phyloP scores from a whole-genome alignment of 2,113 vertebrate genomes.

The Paramisgurnus dabryanus region DNA sequence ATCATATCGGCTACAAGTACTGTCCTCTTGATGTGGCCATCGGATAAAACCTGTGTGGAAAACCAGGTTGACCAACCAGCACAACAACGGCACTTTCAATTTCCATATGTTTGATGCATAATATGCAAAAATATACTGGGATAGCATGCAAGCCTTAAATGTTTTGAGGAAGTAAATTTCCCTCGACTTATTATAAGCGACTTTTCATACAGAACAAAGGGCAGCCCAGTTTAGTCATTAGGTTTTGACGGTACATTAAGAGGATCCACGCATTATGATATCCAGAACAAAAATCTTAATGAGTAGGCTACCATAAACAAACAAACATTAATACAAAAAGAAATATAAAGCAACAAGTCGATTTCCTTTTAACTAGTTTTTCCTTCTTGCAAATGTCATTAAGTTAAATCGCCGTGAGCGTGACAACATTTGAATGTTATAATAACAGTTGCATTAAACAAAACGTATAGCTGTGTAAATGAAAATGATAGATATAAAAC shows the following conservation, averaged over 20 bases:
- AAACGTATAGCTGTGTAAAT: background rate
- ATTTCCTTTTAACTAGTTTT: no score
- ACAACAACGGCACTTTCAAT: background rate
- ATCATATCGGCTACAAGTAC: no score
- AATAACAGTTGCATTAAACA: background rate
- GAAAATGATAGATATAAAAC: background rate
- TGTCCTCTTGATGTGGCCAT: no score
- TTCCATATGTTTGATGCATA: background rate
- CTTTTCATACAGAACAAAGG: slow-evolving; percentile 5
- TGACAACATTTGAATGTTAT: background rate
- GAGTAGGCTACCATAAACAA: no score
- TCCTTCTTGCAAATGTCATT: no score
- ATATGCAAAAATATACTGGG: background rate
- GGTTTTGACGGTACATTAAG: background rate
- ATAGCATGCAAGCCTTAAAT: background rate
- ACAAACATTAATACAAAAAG: background rate
- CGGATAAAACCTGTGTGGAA: no score
- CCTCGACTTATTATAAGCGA: background rate
- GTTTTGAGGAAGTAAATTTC: slow-evolving; percentile 12
- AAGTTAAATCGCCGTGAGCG: background rate
- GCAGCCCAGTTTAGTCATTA: slow-evolving; percentile 30
- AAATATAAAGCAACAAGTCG: no score
- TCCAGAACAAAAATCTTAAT: no score
- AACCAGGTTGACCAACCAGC: no score
- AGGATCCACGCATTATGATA: no score